phyloP scores from a whole-genome alignment of 2,888 invertebrate genomes.

The Heliconius charithonia region DNA sequence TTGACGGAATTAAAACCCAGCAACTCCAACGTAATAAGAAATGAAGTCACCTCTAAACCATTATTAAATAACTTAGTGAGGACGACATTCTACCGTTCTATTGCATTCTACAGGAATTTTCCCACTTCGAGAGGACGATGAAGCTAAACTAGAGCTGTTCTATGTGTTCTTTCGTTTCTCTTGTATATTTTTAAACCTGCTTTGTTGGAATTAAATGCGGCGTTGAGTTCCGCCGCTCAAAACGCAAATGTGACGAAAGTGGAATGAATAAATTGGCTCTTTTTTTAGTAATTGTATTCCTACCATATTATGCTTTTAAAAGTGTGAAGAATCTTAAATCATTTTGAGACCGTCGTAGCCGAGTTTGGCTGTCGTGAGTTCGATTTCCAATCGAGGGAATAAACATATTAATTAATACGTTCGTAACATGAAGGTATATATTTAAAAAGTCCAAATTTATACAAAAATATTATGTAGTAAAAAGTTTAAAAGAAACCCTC shows the following conservation, averaged over 20 bases:
- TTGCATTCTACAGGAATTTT: not conserved
- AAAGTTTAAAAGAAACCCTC: not conserved
- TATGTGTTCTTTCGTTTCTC: not conserved
- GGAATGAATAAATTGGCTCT: too few species aligned
- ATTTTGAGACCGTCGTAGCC: too few species aligned
- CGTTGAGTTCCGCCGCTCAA: not conserved
- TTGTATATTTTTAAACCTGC: not conserved
- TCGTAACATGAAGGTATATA: too few species aligned
- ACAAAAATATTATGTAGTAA: not conserved
- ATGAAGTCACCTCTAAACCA: not conserved
- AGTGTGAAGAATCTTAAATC: too few species aligned
- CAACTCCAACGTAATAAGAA: not conserved
- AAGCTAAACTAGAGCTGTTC: not conserved
- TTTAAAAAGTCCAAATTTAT: not conserved
- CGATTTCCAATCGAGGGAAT: too few species aligned
- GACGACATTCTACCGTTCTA: constrained; percentile 5
- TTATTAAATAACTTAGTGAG: constrained; percentile 15
- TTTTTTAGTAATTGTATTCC: not conserved
- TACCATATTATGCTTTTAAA: too few species aligned
- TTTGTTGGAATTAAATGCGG: not conserved
- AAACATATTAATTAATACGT: too few species aligned
- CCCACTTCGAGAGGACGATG: not conserved
- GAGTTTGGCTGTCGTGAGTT: too few species aligned
- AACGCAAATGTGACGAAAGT: not conserved
- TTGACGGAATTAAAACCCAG: not conserved